These are phyloP conservation scores for Carassius gibelio DNA, from an alignment of 2,113 vertebrate species.

Conservation along the genomic window DNA sequence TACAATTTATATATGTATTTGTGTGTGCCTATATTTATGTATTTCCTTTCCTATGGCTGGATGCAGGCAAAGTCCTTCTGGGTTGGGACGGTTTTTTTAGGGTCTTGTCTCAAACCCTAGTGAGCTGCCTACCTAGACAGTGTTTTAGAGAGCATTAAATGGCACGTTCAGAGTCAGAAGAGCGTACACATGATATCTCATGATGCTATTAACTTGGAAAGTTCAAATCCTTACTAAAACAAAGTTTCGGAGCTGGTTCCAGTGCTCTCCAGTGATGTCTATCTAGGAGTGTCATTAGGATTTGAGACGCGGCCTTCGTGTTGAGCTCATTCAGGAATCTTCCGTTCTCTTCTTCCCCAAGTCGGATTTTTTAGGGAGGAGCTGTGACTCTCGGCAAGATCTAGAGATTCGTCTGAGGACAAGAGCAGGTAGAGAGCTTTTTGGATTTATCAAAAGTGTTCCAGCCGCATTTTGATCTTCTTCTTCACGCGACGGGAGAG, in stretches of 20 bases:
- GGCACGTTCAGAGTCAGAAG: not conserved
- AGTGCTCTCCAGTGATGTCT: not conserved
- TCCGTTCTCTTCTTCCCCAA: not conserved
- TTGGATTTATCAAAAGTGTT: not conserved
- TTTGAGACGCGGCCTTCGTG: not conserved
- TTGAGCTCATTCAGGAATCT: not conserved
- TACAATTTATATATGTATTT: no score
- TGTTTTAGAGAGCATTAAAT: no score
- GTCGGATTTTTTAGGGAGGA: slow-evolving; percentile 22
- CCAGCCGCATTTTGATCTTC: not conserved
- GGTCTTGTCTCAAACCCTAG: not conserved
- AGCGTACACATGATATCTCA: not conserved
- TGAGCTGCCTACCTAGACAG: not conserved
- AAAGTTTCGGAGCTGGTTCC: not conserved
- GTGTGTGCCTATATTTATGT: no score
- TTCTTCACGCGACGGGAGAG: not conserved
- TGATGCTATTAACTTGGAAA: not conserved
- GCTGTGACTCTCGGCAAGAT: slow-evolving; percentile 14
- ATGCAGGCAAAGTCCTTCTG: no score
- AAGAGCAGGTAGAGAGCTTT: slow-evolving; percentile 10
- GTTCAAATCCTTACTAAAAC: no score
- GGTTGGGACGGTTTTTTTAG: no score
- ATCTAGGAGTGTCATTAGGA: not conserved
- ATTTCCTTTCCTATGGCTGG: no score
- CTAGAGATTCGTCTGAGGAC: not conserved